Percentiles rank a stretch among this genome's conserved stretches.
phyloP scores from a whole-genome alignment of 2,113 vertebrate species.

The Carassius auratus region DNA sequence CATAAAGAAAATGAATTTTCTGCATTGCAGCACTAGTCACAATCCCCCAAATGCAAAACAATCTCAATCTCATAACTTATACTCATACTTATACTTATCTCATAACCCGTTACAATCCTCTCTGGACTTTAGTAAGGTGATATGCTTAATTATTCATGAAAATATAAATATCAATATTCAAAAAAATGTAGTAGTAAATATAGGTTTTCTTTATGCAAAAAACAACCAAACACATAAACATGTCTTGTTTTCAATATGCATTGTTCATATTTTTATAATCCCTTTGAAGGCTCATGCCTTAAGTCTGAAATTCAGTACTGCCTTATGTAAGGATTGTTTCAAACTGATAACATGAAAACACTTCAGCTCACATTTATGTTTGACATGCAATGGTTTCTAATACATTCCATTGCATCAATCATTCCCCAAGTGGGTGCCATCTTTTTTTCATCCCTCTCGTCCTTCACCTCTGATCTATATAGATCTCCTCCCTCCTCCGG shows the following conservation, averaged over 20 bases:
- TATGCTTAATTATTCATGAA: neutral
- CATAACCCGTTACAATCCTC: too few relatives aligned
- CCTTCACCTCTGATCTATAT: conserved; percentile 42
- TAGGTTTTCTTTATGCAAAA: too few relatives aligned
- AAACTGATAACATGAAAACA: neutral
- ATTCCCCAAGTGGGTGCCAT: neutral
- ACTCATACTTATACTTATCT: too few relatives aligned
- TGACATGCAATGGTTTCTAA: neutral
- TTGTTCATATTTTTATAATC: too few relatives aligned
- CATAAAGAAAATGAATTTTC: neutral
- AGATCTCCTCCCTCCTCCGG: neutral
- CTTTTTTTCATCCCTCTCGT: conserved; percentile 27
- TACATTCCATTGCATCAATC: conserved; percentile 10
- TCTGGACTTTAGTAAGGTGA: neutral
- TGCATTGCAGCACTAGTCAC: neutral
- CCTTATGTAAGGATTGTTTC: neutral
- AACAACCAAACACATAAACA: too few relatives aligned
- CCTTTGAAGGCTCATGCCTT: neutral
- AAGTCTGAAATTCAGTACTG: neutral
- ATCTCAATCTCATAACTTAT: neutral
- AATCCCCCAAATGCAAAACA: neutral
- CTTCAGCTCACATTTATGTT: neutral
- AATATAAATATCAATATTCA: neutral
- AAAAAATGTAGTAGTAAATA: neutral
- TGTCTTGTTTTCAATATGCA: too few relatives aligned